A percentile compares a stretch with the other conserved stretches of the same genome.
Evolutionary conservation across 2,113 vertebrate genomes (phyloP).

Genomic region (Catharus bicknelli): DNA sequence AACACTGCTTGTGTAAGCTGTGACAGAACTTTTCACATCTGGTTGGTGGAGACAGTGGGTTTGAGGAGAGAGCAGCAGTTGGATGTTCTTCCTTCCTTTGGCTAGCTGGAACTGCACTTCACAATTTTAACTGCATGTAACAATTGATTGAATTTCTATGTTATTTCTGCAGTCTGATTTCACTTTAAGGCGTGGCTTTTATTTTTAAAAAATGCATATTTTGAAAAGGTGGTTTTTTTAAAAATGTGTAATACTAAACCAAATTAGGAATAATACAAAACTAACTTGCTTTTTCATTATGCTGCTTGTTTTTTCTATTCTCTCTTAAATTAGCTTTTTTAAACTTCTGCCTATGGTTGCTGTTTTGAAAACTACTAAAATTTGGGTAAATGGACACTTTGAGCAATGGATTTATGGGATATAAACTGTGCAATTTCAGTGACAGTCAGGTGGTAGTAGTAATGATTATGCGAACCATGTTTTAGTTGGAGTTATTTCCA

Average conservation of each 20-base stretch:
- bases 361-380: slow-evolving; percentile 69
- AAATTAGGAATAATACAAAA: not conserved
- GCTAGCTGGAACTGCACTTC: slow-evolving; percentile 23
- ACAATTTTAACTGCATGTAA: slow-evolving; percentile 30
- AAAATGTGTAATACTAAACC: not conserved
- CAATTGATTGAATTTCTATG: not conserved
- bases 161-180: slow-evolving; percentile 1
- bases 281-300: slow-evolving; percentile 82
- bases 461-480: not conserved
- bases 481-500: not conserved
- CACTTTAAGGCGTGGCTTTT: not conserved
- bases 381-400: slow-evolving; percentile 57
- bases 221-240: not conserved
- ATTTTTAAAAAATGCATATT: not conserved
- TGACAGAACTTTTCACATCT: not conserved
- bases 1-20: not conserved
- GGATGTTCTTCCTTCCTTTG: slow-evolving; percentile 2
- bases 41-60: slow-evolving; percentile 62
- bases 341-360: slow-evolving; percentile 65
- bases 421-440: slow-evolving; percentile 30
- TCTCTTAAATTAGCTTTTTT: slow-evolving; percentile 53
- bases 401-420: slow-evolving; percentile 84
- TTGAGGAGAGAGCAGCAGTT: slow-evolving; percentile 61
- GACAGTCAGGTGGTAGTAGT: not conserved
- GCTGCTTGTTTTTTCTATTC: slow-evolving; percentile 70